phyloP scores from a whole-genome alignment of 2,113 vertebrate species.

The Lichenostomus cassidix region DNA sequence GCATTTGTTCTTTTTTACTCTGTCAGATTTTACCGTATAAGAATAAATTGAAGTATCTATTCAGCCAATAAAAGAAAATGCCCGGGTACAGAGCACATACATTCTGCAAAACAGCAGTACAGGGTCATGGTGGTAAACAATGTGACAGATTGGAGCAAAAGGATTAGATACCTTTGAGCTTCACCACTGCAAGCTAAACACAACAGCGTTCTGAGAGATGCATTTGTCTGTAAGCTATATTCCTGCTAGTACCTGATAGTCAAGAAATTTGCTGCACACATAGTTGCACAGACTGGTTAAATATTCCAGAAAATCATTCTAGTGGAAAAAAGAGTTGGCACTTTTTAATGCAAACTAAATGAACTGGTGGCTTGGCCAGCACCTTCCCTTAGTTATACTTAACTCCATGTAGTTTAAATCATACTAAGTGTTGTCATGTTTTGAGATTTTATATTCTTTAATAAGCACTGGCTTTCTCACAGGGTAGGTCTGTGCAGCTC shows the following conservation, averaged over 20 bases:
- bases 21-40: background rate
- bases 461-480: background rate
- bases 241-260: conserved; percentile 20
- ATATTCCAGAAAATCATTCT: background rate
- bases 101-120: background rate
- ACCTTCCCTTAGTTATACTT: background rate
- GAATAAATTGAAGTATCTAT: background rate
- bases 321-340: background rate
- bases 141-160: background rate
- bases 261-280: background rate
- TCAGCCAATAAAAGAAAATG: background rate
- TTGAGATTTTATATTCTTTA: background rate
- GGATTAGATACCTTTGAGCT: background rate
- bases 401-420: background rate
- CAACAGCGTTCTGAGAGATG: background rate
- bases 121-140: background rate
- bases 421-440: background rate
- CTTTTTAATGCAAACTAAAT: background rate
- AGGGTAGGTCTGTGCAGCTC: background rate
- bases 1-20: background rate
- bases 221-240: conserved; percentile 11
- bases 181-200: background rate
- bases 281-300: background rate
- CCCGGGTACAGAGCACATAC: background rate
- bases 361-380: background rate